Conservation (phyloP, 2,888 invertebrate genomes). For the Thecocarcelia acutangulata region DNA sequence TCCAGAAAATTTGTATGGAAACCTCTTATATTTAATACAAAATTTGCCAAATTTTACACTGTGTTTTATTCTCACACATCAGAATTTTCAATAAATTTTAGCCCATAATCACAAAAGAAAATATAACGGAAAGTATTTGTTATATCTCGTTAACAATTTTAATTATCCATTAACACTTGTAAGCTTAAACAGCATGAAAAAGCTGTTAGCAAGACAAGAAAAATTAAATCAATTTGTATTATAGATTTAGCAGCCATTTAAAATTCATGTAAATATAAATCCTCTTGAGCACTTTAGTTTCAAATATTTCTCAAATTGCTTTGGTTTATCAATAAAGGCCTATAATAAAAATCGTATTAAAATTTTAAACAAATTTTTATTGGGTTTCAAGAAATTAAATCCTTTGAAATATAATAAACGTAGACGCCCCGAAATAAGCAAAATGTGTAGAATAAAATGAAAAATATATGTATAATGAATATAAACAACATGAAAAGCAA, state of each 20-base stretch:
- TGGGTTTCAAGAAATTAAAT: neutral
- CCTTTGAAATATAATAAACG: neutral
- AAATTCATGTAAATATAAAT: conserved; percentile 4
- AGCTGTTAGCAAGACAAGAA: neutral
- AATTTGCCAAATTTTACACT: too few species aligned
- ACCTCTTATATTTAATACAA: too few species aligned
- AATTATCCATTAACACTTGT: neutral
- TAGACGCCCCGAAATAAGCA: neutral
- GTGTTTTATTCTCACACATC: too few species aligned
- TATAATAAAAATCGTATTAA: conserved; percentile 6
- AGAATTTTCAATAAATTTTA: too few species aligned
- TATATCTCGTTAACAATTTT: too few species aligned
- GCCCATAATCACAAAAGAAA: too few species aligned
- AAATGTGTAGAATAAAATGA: conserved; percentile 11
- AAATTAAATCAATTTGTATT: conserved; percentile 10
- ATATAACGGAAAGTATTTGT: too few species aligned
- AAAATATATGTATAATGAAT: neutral
- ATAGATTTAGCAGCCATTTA: neutral
- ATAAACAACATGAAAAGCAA: neutral
- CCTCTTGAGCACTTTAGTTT: neutral
- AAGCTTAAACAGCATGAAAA: neutral
- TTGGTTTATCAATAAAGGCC: neutral
- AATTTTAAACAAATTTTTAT: neutral
- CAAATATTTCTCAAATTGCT: neutral
- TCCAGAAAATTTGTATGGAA: too few species aligned